Evolutionary conservation across 2,888 invertebrate species (phyloP).

Genomic region (Arge pagana): DNA sequence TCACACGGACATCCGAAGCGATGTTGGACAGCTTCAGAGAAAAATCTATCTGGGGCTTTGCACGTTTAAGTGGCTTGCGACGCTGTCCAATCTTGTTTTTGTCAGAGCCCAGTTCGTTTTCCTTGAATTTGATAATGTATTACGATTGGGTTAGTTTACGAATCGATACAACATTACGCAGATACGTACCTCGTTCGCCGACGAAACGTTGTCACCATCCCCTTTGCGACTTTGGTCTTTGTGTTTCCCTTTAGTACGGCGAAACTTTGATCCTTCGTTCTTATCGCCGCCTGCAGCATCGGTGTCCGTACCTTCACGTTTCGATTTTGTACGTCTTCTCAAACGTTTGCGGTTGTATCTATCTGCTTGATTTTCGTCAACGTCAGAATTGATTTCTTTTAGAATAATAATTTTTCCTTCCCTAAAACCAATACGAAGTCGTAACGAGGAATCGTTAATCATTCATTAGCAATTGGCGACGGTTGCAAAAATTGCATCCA

Average conservation of each 20-base stretch:
- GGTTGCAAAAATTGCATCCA: neutral
- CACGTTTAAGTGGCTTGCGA: conserved; percentile 43
- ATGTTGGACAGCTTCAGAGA: conserved; percentile 73
- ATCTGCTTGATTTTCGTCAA: conserved; percentile 61
- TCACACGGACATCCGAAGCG: conserved; percentile 71
- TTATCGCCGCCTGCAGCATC: conserved; percentile 28
- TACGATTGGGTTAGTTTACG: neutral
- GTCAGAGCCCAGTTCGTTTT: conserved; percentile 58
- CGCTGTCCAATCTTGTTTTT: conserved; percentile 31
- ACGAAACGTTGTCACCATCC: conserved; percentile 45
- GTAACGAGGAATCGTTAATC: neutral
- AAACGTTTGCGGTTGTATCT: conserved; percentile 28
- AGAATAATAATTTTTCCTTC: conserved; percentile 67
- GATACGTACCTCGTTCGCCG: conserved; percentile 38
- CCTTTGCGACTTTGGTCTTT: conserved; percentile 34
- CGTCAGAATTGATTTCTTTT: conserved; percentile 73
- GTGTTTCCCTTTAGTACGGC: conserved; percentile 31
- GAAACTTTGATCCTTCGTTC: conserved; percentile 27
- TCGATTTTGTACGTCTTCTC: conserved; percentile 24
- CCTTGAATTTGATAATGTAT: conserved; percentile 42
- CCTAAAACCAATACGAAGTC: conserved; percentile 48
- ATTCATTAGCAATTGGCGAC: neutral
- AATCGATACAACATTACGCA: conserved; percentile 19
- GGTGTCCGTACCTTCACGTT: conserved; percentile 14
- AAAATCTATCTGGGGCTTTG: conserved; percentile 63